Evolutionary conservation across 2,888 invertebrate species (phyloP).

Genomic region (Lasioglossum villosulum): DNA sequence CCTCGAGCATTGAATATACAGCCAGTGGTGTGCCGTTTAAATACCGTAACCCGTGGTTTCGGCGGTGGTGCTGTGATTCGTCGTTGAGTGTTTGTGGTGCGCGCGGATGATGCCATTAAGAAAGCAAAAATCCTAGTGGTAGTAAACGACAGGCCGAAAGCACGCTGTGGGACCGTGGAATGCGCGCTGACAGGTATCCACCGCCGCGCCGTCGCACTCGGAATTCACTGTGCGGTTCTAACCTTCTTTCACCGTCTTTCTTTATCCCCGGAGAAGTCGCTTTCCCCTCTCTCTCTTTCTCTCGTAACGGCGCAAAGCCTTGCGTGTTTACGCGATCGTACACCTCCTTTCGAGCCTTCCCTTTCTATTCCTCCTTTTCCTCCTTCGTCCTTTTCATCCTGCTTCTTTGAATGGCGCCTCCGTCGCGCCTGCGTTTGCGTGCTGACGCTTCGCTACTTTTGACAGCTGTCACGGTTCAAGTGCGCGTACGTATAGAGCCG

Average conservation of each 20-base stretch:
- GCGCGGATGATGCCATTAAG: conserved; percentile 23
- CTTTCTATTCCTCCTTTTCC: conserved; percentile 26
- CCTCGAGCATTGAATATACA: background rate
- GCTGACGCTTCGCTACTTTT: conserved; percentile 57
- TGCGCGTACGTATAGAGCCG: conserved; percentile 5
- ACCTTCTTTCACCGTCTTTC: conserved; percentile 55
- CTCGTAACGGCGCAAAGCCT: conserved; percentile 41
- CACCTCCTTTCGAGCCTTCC: conserved; percentile 43
- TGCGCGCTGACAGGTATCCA: conserved; percentile 81
- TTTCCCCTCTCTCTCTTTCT: conserved; percentile 47
- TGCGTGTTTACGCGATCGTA: conserved; percentile 62
- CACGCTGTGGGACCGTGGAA: conserved; percentile 78
- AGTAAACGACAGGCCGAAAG: conserved; percentile 42
- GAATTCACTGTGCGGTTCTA: conserved; percentile 70
- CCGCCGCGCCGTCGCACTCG: conserved; percentile 76
- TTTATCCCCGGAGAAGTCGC: conserved; percentile 38
- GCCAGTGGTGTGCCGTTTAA: conserved; percentile 54
- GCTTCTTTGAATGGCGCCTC: conserved; percentile 44
- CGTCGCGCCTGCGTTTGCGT: conserved; percentile 39
- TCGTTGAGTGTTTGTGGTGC: conserved; percentile 9
- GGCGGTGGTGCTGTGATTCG: conserved; percentile 16
- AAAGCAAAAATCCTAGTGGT: conserved; percentile 40
- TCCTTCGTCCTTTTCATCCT: conserved; percentile 34
- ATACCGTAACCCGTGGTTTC: conserved; percentile 22
- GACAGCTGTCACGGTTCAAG: conserved; percentile 62